Conservation (phyloP, 2,888 invertebrate genomes). For the Drosophila macrothrix region DNA sequence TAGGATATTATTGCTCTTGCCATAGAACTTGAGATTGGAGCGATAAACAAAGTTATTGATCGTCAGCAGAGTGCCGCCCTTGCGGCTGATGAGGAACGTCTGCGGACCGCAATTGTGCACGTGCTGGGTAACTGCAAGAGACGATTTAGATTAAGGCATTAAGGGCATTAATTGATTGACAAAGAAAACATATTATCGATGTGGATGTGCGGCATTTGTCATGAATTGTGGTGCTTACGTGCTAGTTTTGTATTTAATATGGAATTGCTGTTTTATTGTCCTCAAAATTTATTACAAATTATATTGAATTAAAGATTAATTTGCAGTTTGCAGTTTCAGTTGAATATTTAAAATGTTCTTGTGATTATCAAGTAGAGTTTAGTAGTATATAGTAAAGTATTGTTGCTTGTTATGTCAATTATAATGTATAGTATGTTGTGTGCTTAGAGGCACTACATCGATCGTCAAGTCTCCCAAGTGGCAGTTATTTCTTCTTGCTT, state of each 20-base stretch:
- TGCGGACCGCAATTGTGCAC: slow-evolving; percentile 83
- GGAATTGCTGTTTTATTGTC: slow-evolving; percentile 59
- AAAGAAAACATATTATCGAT: background rate
- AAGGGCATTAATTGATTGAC: background rate
- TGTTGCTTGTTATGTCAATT: slow-evolving; percentile 7
- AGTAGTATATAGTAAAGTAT: slow-evolving; percentile 6
- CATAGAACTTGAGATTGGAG: slow-evolving; percentile 84
- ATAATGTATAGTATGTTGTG: slow-evolving; percentile 25
- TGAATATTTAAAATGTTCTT: slow-evolving; percentile 23
- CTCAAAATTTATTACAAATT: slow-evolving; percentile 51
- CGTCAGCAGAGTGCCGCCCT: slow-evolving; percentile 84
- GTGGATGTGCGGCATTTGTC: background rate
- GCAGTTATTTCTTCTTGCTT: slow-evolving; percentile 79
- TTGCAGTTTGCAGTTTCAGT: slow-evolving; percentile 14
- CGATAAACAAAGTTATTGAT: slow-evolving; percentile 85
- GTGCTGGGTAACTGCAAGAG: slow-evolving; percentile 79
- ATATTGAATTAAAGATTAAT: slow-evolving; percentile 8
- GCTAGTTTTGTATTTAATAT: slow-evolving; percentile 43
- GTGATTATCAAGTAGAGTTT: slow-evolving; percentile 29
- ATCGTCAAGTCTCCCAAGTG: slow-evolving; percentile 2
- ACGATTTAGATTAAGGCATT: slow-evolving; percentile 4
- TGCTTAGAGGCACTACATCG: slow-evolving; percentile 24
- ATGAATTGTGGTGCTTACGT: slow-evolving; percentile 40
- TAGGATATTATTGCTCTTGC: slow-evolving; percentile 82
- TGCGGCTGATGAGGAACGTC: slow-evolving; percentile 84